Evolutionary conservation across 1,140 invertebrate species (phyloP), one percentile per base, ranked within the genome.

Genomic region (Dolichoris vasculosae): DNA sequence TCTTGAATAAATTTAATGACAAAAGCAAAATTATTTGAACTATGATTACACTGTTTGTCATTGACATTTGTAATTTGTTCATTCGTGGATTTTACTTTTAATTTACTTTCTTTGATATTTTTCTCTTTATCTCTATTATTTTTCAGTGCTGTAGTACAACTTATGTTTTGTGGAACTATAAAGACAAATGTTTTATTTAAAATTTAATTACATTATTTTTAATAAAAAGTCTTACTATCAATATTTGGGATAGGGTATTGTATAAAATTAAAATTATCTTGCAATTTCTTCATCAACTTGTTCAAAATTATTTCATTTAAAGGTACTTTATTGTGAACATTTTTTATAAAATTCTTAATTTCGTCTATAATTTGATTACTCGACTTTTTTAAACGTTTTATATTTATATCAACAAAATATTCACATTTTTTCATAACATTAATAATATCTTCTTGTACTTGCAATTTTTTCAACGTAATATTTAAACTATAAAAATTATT

Each of bases 351-450:
- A 76, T 76, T 26, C 2, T 9, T 2, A 23, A 84, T 32, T 17
- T 78, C 32, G 3, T 80, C 55, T 1, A 75, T 59, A 13, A 76
- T 67, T 30, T 35, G 43, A 32, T 73, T 80, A 83, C 85, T 59
- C n/a, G 48, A 64, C n/a, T 88, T 43, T 17, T 35, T n/a, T 17
- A 86, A 55, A 9, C 69, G 40, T 40, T 85, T 71, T 32, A 48
- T 67, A 76, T 76, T 67, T 48, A 69, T 9, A 40, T 59, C 83
- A 35, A 88, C 32, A 17, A 85, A 77, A 67, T 69, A 71, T 64
- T 83, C 80, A 83, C 83, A 86, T 75, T 83, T 88, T 26, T 69
- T 80, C 32, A 85, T 55, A 30, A 55, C 67, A 30, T 83, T 85
- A 4, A 32, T 35, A 67, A 83, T 48, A 63, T 85, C 75, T 75